Conservation (phyloP, 2,888 invertebrate genomes). For the Drosophila kuntzei region DNA sequence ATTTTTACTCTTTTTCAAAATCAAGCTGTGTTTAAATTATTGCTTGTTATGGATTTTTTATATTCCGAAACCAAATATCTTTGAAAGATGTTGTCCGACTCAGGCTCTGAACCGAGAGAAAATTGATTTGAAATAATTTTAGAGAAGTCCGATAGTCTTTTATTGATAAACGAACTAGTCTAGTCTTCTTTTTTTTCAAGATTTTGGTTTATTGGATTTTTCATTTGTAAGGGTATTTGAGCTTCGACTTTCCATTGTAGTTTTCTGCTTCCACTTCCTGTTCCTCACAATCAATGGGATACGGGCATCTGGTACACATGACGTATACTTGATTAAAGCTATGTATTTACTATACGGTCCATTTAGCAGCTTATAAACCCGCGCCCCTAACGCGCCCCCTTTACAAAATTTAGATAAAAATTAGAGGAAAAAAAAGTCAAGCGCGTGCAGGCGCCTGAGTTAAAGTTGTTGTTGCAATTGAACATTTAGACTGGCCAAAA, state of each 20-base stretch:
- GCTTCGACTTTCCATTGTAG: background rate
- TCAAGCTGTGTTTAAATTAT: too few species aligned
- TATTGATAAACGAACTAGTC: too few species aligned
- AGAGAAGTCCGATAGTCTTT: background rate
- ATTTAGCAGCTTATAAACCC: slow-evolving; percentile 28
- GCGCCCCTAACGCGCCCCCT: slow-evolving; percentile 19
- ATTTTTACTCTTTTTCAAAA: too few species aligned
- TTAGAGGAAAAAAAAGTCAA: background rate
- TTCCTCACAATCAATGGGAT: slow-evolving; percentile 2
- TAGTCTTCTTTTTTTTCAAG: too few species aligned
- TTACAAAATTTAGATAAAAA: background rate
- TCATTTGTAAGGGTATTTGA: background rate
- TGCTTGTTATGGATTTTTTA: too few species aligned
- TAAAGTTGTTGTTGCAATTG: background rate
- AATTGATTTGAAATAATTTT: background rate
- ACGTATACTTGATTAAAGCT: slow-evolving; percentile 18
- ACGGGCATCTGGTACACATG: slow-evolving; percentile 1
- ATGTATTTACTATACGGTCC: slow-evolving; percentile 5
- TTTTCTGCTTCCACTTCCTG: background rate
- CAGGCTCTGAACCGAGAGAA: too few species aligned
- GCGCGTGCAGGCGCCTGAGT: slow-evolving; percentile 13
- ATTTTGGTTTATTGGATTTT: background rate
- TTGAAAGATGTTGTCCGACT: too few species aligned
- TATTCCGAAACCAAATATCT: too few species aligned
- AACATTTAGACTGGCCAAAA: slow-evolving; percentile 5